Evolutionary conservation across 2,888 invertebrate genomes (phyloP).

Genomic region (Metalampra italica): DNA sequence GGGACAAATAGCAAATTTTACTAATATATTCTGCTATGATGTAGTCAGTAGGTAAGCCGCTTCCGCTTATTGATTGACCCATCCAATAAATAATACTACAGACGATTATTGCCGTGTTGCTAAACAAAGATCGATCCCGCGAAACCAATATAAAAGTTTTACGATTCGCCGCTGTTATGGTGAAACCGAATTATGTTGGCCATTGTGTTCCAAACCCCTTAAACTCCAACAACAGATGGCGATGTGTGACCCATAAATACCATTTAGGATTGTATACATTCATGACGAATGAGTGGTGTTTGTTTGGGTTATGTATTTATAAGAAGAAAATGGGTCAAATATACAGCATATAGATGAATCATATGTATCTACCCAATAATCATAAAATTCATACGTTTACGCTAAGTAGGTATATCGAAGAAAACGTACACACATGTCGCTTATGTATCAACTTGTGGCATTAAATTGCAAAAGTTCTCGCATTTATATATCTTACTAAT

Average conservation of each 20-base stretch:
- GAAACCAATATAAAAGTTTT: conserved; percentile 53
- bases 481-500: no score
- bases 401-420: no score
- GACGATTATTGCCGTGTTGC: conserved; percentile 25
- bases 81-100: neutral
- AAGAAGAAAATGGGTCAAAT: no score
- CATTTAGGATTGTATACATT: conserved; percentile 7
- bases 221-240: conserved; percentile 23
- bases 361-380: no score
- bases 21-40: no score
- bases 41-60: no score
- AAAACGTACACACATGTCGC: no score
- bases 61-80: neutral
- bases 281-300: neutral
- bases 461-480: no score
- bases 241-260: conserved; percentile 15
- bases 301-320: neutral
- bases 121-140: conserved; percentile 46
- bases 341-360: no score
- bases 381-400: no score
- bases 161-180: conserved; percentile 32
- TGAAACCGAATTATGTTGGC: conserved; percentile 30
- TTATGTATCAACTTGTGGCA: no score
- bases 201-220: conserved; percentile 31
- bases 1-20: no score